Evolutionary conservation across 1,140 invertebrate species (phyloP), one percentile per base, ranked within the genome.

Genomic region (Vollenhovia emeryi): DNA sequence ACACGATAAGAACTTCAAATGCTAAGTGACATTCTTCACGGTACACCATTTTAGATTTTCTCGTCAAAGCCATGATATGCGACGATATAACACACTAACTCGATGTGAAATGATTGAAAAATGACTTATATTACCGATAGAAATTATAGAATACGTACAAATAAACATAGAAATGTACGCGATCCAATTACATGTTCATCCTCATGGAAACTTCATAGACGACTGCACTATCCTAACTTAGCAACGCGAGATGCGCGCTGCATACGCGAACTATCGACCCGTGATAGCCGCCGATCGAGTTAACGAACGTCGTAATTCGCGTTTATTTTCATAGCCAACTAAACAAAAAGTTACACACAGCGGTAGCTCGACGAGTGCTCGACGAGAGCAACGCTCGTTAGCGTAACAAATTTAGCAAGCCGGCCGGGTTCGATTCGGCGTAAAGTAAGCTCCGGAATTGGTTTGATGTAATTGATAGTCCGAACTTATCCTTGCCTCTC

Each of bases 401-500:
- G 50, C 62, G 80, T 66, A 84, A 87, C 33, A 85, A 80, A 87
- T 88, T 80, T 88, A 64, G 33, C 27, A 30, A n/a, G 55, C 36
- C 27, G 57, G 48, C n/a, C 48, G 73, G 52, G 75, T 75, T 86
- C 84, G 55, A 73, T 83, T 86, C 84, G 18, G 48, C 74, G 24
- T 79, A 86, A 89, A 89, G 24, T 79, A 85, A 82, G 60, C 62
- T 69, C 80, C 71, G 75, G 83, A 89, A 74, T 62, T 57, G 52
- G 74, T 48, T 59, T 48, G 45, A 75, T 48, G 87, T 89, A 90
- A 89, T 87, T 87, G 83, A 90, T 90, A 69, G 87, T 75, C 85
- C 24, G 68, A 86, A 71, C 86, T 89, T 75, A 89, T 84, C 55
- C 75, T 66, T 75, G 24, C 36, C 74, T 15, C 11, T 15, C 69